Evolutionary conservation across 1,140 invertebrate genomes (phyloP), one percentile per base, ranked within the genome.

Genomic region (Euborellia annulipes): DNA sequence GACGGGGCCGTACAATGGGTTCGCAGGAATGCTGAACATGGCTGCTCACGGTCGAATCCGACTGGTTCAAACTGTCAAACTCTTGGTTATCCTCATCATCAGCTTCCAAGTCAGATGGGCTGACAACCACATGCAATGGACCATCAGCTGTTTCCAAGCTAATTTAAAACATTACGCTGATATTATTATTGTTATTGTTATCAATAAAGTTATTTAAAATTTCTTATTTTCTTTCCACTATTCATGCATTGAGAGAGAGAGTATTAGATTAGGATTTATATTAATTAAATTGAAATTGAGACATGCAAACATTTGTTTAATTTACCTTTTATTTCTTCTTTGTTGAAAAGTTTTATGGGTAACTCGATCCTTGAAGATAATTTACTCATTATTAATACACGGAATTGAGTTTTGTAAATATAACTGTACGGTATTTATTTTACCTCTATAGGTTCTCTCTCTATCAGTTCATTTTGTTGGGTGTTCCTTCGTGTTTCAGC

Each of bases 51-150:
- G 55, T 52, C 9, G 54, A 55, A 32, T 65, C 63, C 16, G 59
- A 65, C 36, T 63, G 65, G 51, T 64, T 64, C 19, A 64, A 46
- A 34, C 60, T 62, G 43, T 49, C 52, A 50, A 51, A 47, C 19
- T 45, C 45, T 41, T 50, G 44, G 55, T 72, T 72, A 54, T 75
- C 74, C 55, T 77, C 75, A 49, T 76, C 66, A 53, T 77, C 75
- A 22, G 75, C 75, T 50, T 77, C 75, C 23, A 77, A 58, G 58
- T 77, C 75, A 46, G 72, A 75, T 38, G 72, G 71, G 58, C 71
- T 64, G 52, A 49, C 56, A 55, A 43, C 19, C 49, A 55, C 48
- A 43, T 14, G 18, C 23, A 0, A 23, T 21, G 23, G 23, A 34
- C 21, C 23, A 42, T 43, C 9, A 36, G 37, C 41, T 4, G 23